phyloP scores from a whole-genome alignment of 2,888 invertebrate species.

The Tetrapedia diversipes region DNA sequence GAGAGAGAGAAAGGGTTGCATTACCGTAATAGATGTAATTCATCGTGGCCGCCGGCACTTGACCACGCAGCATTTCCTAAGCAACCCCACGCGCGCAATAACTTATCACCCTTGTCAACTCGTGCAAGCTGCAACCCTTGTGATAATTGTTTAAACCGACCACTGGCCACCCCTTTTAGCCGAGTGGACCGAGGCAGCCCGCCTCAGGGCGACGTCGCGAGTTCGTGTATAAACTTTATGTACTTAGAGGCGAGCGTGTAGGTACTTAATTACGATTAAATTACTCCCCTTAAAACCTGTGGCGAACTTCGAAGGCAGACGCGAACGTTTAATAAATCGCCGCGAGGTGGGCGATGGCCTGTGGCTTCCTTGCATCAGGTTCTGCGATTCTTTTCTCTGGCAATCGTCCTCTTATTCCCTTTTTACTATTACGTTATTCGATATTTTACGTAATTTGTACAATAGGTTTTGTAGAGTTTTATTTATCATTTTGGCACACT shows the following conservation, averaged over 20 bases:
- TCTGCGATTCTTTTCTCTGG: neutral
- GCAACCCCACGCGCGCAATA: slow-evolving; percentile 78
- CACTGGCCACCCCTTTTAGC: slow-evolving; percentile 78
- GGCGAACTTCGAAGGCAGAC: slow-evolving; percentile 43
- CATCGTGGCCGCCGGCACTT: slow-evolving; percentile 52
- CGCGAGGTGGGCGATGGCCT: slow-evolving; percentile 18
- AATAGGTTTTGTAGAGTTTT: no score
- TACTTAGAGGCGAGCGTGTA: slow-evolving; percentile 64
- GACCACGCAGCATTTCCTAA: slow-evolving; percentile 70
- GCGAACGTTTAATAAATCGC: slow-evolving; percentile 31
- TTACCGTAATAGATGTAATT: slow-evolving; percentile 57
- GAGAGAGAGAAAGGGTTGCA: slow-evolving; percentile 21
- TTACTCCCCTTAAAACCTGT: slow-evolving; percentile 54
- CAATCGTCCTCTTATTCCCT: no score
- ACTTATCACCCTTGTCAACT: slow-evolving; percentile 81
- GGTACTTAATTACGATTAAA: slow-evolving; percentile 71
- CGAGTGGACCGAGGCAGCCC: slow-evolving; percentile 70
- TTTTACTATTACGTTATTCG: no score
- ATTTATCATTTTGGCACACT: no score
- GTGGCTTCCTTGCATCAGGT: no score
- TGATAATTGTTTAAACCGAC: slow-evolving; percentile 83
- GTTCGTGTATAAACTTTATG: slow-evolving; percentile 68
- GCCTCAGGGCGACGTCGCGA: slow-evolving; percentile 69
- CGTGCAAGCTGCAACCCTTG: slow-evolving; percentile 77
- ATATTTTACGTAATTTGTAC: no score